Conservation (phyloP, 2,888 invertebrate genomes). For the Seira sanloemensis region DNA sequence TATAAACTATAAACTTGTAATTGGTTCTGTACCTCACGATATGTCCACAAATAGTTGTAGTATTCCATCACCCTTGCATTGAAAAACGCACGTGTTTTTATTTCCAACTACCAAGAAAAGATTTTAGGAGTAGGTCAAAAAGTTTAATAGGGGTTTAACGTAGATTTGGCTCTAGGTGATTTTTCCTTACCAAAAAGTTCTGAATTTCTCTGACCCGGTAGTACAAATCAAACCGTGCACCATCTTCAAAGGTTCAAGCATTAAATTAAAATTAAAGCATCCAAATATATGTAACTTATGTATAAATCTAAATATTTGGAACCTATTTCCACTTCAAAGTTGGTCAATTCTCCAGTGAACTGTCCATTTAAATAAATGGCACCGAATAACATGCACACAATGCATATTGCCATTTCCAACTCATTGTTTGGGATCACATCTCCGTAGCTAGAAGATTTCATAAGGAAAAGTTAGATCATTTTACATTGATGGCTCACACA, state of each 20-base stretch:
- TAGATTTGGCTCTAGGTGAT: not conserved
- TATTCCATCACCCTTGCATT: slow-evolving; percentile 67
- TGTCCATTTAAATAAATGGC: slow-evolving; percentile 67
- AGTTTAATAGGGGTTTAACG: not conserved
- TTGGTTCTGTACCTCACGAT: slow-evolving; percentile 54
- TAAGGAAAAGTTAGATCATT: not conserved
- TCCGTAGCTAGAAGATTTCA: slow-evolving; percentile 61
- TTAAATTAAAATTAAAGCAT: slow-evolving; percentile 5
- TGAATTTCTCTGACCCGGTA: slow-evolving; percentile 63
- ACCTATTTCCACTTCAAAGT: slow-evolving; percentile 63
- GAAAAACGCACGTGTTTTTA: slow-evolving; percentile 59
- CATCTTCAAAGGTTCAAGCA: slow-evolving; percentile 49
- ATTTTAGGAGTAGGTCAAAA: not conserved
- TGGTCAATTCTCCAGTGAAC: slow-evolving; percentile 65
- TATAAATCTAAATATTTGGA: not conserved
- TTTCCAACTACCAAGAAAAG: slow-evolving; percentile 5
- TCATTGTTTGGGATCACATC: slow-evolving; percentile 59
- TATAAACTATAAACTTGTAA: not conserved
- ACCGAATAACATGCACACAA: slow-evolving; percentile 69
- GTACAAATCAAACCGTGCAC: slow-evolving; percentile 71
- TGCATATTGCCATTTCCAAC: slow-evolving; percentile 63
- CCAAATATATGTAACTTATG: not conserved
- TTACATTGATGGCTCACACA: no score
- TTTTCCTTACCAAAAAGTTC: slow-evolving; percentile 50
- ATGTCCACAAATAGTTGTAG: slow-evolving; percentile 70